phyloP scores from a whole-genome alignment of 23 tunicate species.

The Oikopleura vanhoeffeni region DNA sequence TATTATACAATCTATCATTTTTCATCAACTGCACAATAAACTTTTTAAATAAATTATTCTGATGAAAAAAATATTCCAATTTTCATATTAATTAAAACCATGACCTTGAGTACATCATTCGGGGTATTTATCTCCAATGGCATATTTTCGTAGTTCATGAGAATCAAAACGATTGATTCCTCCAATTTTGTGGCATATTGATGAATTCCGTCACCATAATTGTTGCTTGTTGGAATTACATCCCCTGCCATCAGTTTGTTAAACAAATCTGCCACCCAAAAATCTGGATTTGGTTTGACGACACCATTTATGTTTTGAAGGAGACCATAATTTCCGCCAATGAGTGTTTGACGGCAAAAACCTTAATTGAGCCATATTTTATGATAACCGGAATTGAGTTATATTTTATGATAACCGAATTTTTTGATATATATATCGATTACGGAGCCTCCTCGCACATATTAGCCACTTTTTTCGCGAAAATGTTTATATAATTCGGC shows the following conservation, averaged over 20 bases:
- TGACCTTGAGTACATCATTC: no score
- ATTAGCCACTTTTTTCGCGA: no score
- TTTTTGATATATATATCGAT: no score
- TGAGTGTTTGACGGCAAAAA: slow-evolving; percentile 1
- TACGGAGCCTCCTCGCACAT: no score
- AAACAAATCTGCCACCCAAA: background rate
- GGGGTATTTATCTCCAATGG: background rate
- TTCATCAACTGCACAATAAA: no score
- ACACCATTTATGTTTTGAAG: background rate
- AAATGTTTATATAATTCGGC: no score
- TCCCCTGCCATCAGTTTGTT: background rate
- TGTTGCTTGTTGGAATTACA: background rate
- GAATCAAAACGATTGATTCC: background rate
- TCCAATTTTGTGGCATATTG: background rate
- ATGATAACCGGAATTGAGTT: no score
- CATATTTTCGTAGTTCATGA: background rate
- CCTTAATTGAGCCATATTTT: background rate
- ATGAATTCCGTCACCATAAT: background rate
- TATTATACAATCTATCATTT: no score
- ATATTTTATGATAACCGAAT: no score
- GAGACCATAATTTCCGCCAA: slow-evolving; percentile 12
- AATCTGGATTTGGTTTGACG: slow-evolving; percentile 1
- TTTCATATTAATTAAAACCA: no score
- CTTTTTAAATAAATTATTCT: no score
- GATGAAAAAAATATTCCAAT: no score